A percentile compares a stretch with the other conserved stretches of the same genome.
Conservation (phyloP, 1,140 invertebrate species). For the Zaprionus vittiger region DNA sequence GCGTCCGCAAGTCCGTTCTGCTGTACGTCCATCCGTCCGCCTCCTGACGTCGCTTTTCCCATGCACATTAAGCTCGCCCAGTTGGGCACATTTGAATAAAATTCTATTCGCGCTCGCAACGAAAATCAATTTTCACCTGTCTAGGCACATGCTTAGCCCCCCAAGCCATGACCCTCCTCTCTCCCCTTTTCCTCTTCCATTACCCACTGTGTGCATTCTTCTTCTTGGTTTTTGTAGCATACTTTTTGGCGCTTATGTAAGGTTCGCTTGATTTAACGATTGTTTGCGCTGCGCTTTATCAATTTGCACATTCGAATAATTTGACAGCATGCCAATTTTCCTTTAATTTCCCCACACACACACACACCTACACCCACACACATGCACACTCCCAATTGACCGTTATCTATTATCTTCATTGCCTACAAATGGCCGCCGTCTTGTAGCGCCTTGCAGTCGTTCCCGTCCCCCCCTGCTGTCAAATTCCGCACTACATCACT, state of each 20-base stretch:
- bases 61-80: conserved; percentile 77
- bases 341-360: conserved; percentile 52
- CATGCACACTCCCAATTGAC: conserved; percentile 17
- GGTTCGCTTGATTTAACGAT: conserved; percentile 14
- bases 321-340: conserved; percentile 53
- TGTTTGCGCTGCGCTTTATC: conserved; percentile 8
- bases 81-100: conserved; percentile 83
- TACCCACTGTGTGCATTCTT: conserved; percentile 14
- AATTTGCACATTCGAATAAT: conserved; percentile 43
- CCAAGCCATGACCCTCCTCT: neutral
- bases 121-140: conserved; percentile 56
- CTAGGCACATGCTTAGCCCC: conserved; percentile 26
- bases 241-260: conserved; percentile 69
- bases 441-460: conserved; percentile 25
- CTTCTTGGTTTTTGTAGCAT: conserved; percentile 45
- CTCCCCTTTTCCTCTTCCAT: neutral
- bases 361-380: conserved; percentile 22
- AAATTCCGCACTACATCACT: neutral
- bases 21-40: neutral
- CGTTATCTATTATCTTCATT: conserved; percentile 5
- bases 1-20: neutral
- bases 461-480: neutral
- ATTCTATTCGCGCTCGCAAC: conserved; percentile 65
- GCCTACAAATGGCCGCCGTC: conserved; percentile 22
- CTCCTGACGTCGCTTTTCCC: conserved; percentile 55